These are phyloP conservation scores for Dreissena polymorpha DNA, from an alignment of 1,140 invertebrate species.

Conservation along the genomic window DNA sequence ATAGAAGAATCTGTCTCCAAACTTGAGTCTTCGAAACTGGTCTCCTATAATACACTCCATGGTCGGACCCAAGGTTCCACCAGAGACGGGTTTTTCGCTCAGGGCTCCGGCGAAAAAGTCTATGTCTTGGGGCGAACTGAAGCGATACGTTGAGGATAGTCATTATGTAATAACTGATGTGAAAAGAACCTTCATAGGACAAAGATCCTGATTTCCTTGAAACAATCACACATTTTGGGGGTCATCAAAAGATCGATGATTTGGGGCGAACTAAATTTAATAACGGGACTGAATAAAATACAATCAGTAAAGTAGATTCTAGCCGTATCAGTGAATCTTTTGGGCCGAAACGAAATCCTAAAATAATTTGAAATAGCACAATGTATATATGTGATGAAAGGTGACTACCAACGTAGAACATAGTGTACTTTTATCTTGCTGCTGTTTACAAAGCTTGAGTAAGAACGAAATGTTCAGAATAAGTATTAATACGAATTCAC, in stretches of 20 bases:
- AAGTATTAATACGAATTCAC: too few relatives aligned
- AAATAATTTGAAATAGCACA: neutral
- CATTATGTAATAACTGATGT: neutral
- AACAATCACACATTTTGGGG: neutral
- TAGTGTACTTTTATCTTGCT: too few relatives aligned
- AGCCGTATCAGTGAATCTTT: too few relatives aligned
- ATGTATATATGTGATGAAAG: neutral
- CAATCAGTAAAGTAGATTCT: too few relatives aligned
- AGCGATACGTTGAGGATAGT: neutral
- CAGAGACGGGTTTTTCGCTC: conserved; percentile 89
- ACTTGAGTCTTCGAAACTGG: conserved; percentile 92
- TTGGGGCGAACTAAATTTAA: too few relatives aligned
- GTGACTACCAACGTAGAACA: too few relatives aligned
- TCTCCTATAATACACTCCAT: conserved; percentile 97
- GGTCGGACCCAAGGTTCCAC: conserved; percentile 94
- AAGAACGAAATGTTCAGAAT: too few relatives aligned
- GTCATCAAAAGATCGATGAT: neutral
- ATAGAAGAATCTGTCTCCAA: conserved; percentile 98
- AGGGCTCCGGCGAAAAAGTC: conserved; percentile 81
- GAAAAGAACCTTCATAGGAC: neutral
- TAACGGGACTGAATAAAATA: too few relatives aligned
- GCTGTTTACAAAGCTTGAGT: too few relatives aligned
- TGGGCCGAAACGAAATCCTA: too few relatives aligned
- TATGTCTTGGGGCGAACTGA: conserved; percentile 35
- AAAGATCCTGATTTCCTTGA: neutral